phyloP scores from a whole-genome alignment of 2,113 vertebrate genomes.

The Sapayoa aenigma region DNA sequence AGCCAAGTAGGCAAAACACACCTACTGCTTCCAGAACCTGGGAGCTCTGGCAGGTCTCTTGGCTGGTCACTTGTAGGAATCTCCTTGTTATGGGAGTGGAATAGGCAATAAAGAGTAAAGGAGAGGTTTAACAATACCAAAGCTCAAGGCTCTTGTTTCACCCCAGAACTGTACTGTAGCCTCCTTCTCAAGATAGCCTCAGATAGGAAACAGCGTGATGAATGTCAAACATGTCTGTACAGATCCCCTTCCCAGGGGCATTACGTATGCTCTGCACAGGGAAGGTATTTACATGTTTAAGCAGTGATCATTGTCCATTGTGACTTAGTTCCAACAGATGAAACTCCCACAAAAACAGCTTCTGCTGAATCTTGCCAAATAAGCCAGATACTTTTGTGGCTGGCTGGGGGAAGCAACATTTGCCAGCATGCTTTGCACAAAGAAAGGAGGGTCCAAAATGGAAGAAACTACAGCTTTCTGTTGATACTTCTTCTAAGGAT shows the following conservation, averaged over 20 bases:
- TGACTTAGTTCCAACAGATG: not conserved
- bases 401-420: not conserved
- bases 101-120: not conserved
- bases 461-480: not conserved
- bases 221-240: not conserved
- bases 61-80: not conserved
- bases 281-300: not conserved
- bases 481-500: not conserved
- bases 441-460: not conserved
- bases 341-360: not conserved
- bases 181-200: not conserved
- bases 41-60: not conserved
- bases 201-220: not conserved
- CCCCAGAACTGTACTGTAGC: not conserved
- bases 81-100: not conserved
- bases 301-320: not conserved
- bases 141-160: not conserved
- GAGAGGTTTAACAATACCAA: not conserved
- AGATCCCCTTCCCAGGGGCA: not conserved
- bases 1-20: rapidly evolving
- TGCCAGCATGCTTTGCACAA: not conserved
- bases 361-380: not conserved
- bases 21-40: not conserved
- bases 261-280: rapidly evolving
- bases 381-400: not conserved